These are phyloP conservation scores for Oophaga sylvatica DNA, from an alignment of 2,797 vertebrate species.

Conservation along the genomic window DNA sequence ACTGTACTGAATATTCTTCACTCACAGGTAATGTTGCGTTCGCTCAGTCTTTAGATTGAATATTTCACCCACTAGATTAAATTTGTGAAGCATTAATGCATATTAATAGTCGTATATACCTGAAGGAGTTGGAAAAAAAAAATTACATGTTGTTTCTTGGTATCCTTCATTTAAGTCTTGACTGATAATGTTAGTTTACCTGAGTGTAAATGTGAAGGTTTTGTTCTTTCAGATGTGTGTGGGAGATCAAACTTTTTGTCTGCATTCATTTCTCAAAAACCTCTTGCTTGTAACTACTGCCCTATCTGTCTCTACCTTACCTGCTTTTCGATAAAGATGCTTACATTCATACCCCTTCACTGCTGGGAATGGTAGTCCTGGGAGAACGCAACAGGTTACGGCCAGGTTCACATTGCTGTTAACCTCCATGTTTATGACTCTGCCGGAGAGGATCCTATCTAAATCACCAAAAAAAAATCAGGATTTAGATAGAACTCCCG, in stretches of 20 bases:
- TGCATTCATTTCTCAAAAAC: neutral
- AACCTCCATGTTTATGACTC: no score
- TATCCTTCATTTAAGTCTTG: neutral
- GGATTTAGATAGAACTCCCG: no score
- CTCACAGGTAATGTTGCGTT: neutral
- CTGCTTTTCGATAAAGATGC: neutral
- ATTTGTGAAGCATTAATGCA: neutral
- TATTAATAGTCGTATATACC: neutral
- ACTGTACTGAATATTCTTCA: neutral
- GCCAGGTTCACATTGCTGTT: no score
- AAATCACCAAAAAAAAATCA: no score
- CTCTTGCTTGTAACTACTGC: conserved; percentile 1
- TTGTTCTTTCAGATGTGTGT: neutral
- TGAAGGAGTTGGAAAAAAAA: neutral
- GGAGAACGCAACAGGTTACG: neutral
- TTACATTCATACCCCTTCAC: conserved; percentile 25
- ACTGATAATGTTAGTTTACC: neutral
- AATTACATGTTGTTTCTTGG: neutral
- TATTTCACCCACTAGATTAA: neutral
- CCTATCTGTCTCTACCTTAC: neutral
- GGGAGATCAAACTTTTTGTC: neutral
- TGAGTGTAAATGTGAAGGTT: neutral
- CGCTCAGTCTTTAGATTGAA: neutral
- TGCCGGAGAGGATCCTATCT: no score
- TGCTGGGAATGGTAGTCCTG: conserved; percentile 27